Base-by-base conservation (phyloP, 92 coral and sea anemone species). In the Desmophyllum pertusum region DNA sequence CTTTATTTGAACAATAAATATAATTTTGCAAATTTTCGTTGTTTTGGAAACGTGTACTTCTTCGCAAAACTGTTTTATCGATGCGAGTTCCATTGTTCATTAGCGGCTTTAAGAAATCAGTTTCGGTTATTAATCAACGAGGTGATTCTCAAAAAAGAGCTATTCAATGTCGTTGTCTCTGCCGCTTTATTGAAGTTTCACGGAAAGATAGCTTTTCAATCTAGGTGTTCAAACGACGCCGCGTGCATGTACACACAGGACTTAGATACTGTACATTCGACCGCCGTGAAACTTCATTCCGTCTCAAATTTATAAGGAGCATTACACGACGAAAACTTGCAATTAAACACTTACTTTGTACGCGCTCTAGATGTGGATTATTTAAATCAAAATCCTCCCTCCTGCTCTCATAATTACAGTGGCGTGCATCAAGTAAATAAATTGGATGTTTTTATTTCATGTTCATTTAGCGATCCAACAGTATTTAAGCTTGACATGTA, bases 321-420 rank as follows among this genome's bases (percentile, higher is more conserved):
- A n/a, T n/a, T n/a, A n/a, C n/a, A n/a, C n/a, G n/a, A n/a, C n/a
- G n/a, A n/a, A n/a, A n/a, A 19, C 17, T 52, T 21, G 41, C 21
- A 78, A 41, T 78, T 78, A 59, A 77, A 61, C 69, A 61, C 53
- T 59, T 67, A 29, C 71, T 78, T 29, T 19, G 72, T 36, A 19
- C 61, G 41, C 51, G 30, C 38, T 39, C 45, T 62, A 30, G 57
- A 40, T 40, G 53, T 78, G 36, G 14, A 57, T 37, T 23, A 52
- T 55, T 65, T 40, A 41, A 30, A 62, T 31, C 27, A 23, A 40
- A 17, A n/a, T 38, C 31, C 15, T 33, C 33, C 48, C 64, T 55
- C 10, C 37, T 40, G 8, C 62, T 6, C 23, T 10, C 40, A 71
- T 29, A 39, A 59, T 40, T 29, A 38, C 66, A 21, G n/a, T n/a